These are phyloP conservation scores for Brachyopa scutellaris DNA, from an alignment of 2,888 invertebrate species.

Conservation along the genomic window DNA sequence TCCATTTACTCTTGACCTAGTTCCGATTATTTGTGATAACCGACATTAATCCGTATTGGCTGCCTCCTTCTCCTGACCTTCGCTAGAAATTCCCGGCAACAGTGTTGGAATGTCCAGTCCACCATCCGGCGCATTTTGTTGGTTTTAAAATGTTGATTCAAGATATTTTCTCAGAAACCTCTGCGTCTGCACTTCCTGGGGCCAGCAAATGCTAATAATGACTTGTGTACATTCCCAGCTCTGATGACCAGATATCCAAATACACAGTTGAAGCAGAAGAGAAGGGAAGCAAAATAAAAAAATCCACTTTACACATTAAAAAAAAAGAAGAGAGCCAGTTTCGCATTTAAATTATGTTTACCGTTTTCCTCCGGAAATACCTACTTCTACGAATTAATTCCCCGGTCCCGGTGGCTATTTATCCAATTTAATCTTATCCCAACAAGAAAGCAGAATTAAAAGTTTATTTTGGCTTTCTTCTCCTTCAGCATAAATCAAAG, in stretches of 20 bases:
- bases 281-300: background rate
- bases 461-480: slow-evolving; percentile 23
- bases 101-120: no score
- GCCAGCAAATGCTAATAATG: slow-evolving; percentile 12
- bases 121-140: background rate
- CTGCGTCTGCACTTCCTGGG: background rate
- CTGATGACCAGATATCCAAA: slow-evolving; percentile 26
- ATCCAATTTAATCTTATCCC: slow-evolving; percentile 1
- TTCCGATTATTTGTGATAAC: slow-evolving; percentile 27
- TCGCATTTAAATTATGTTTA: slow-evolving; percentile 37
- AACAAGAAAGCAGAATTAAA: slow-evolving; percentile 32
- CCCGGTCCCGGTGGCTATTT: slow-evolving; percentile 6
- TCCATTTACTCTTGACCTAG: slow-evolving; percentile 60
- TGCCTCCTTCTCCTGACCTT: background rate
- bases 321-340: background rate
- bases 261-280: background rate
- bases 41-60: slow-evolving; percentile 39
- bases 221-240: slow-evolving; percentile 4
- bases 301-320: background rate
- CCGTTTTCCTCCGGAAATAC: background rate
- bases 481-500: slow-evolving; percentile 21
- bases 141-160: slow-evolving; percentile 13
- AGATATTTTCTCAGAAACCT: background rate
- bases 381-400: slow-evolving; percentile 30
- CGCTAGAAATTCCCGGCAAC: background rate